phyloP scores from a whole-genome alignment of 2,797 vertebrate species.

The Dallia pectoralis region DNA sequence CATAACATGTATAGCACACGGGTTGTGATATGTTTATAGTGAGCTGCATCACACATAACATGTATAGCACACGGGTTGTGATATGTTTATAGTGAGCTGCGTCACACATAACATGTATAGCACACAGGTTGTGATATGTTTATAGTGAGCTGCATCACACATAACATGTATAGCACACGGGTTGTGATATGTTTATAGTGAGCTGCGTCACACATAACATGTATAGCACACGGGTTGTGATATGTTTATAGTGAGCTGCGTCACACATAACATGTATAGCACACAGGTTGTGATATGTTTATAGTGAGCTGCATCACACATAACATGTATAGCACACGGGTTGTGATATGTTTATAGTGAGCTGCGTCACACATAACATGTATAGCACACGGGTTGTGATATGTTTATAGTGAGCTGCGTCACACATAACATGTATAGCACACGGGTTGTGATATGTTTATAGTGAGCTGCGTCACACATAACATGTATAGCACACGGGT shows the following conservation, averaged over 20 bases:
- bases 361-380: neutral
- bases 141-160: no score
- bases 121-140: no score
- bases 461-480: neutral
- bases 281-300: no score
- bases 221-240: neutral
- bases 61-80: neutral
- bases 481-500: neutral
- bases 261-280: neutral
- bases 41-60: neutral
- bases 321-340: neutral
- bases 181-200: no score
- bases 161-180: neutral
- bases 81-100: no score
- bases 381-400: neutral
- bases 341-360: no score
- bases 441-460: no score
- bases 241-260: no score
- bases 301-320: neutral
- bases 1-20: neutral
- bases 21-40: no score
- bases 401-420: no score
- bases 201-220: neutral
- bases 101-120: neutral
- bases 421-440: neutral